Conservation (phyloP, 2,113 vertebrate species). For the Amazona vittata region DNA sequence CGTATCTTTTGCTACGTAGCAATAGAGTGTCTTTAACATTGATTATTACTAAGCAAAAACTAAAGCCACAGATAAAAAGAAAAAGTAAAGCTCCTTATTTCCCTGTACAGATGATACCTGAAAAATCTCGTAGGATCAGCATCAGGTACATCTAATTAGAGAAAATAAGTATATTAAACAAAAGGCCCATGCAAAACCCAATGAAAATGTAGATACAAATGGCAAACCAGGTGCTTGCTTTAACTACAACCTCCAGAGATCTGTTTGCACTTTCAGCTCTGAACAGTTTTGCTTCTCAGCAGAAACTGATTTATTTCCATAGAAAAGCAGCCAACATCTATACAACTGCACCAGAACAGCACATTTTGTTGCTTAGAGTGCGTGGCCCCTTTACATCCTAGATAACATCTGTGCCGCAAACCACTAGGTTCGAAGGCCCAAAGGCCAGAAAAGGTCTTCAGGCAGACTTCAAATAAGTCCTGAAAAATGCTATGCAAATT, state of each 20-base stretch:
- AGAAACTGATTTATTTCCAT: background rate
- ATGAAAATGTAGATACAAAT: background rate
- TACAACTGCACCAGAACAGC: background rate
- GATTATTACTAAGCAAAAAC: background rate
- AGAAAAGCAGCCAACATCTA: background rate
- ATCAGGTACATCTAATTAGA: background rate
- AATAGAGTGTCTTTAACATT: background rate
- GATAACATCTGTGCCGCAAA: background rate
- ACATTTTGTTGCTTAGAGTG: background rate
- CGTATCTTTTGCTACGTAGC: background rate
- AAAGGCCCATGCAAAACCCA: background rate
- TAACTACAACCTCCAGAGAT: background rate
- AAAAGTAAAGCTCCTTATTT: background rate
- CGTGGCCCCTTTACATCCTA: background rate
- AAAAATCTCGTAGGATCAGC: background rate
- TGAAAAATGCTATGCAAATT: background rate
- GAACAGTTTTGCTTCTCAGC: background rate
- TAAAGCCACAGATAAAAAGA: background rate
- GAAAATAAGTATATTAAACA: background rate
- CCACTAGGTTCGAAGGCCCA: background rate
- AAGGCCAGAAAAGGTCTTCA: background rate
- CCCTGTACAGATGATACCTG: background rate
- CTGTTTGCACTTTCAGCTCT: background rate
- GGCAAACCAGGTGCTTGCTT: background rate
- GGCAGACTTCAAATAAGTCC: fast-evolving